Evolutionary conservation across 2,113 vertebrate species (phyloP).

Genomic region (Platichthys stellatus): DNA sequence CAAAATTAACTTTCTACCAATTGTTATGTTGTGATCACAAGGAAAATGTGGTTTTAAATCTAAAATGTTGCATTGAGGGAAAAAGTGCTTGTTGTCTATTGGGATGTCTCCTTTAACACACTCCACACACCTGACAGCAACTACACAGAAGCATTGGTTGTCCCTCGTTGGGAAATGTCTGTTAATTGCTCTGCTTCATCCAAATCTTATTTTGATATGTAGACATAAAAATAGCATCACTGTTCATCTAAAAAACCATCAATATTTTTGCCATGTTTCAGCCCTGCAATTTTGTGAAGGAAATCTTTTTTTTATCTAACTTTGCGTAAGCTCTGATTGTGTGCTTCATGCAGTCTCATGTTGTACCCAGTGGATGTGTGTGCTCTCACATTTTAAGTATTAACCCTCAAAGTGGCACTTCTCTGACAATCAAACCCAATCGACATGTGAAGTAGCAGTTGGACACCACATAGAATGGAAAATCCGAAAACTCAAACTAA

Average conservation of each 20-base stretch:
- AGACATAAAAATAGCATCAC: not conserved
- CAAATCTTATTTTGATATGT: no score
- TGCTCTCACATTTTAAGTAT: constrained; percentile 9
- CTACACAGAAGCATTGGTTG: no score
- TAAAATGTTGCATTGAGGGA: not conserved
- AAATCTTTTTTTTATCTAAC: not conserved
- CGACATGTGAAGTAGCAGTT: constrained; percentile 10
- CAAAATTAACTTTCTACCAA: no score
- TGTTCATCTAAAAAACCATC: not conserved
- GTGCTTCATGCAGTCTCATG: constrained; percentile 36
- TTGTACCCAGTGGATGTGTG: constrained; percentile 30
- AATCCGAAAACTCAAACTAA: constrained; percentile 30
- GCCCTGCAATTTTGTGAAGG: not conserved
- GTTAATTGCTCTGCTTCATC: not conserved
- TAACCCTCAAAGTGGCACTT: constrained; percentile 54
- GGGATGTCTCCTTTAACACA: not conserved
- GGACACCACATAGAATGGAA: constrained; percentile 28
- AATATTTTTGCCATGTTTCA: not conserved
- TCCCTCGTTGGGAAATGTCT: not conserved
- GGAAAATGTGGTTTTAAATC: not conserved
- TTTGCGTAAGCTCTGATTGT: constrained; percentile 1
- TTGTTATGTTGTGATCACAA: not conserved
- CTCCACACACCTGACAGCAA: not conserved
- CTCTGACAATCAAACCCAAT: constrained; percentile 33
- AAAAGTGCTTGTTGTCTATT: not conserved